Evolutionary conservation across 2,888 invertebrate species (phyloP), one percentile per base, ranked within the genome.

Genomic region (Linyphia triangularis): DNA sequence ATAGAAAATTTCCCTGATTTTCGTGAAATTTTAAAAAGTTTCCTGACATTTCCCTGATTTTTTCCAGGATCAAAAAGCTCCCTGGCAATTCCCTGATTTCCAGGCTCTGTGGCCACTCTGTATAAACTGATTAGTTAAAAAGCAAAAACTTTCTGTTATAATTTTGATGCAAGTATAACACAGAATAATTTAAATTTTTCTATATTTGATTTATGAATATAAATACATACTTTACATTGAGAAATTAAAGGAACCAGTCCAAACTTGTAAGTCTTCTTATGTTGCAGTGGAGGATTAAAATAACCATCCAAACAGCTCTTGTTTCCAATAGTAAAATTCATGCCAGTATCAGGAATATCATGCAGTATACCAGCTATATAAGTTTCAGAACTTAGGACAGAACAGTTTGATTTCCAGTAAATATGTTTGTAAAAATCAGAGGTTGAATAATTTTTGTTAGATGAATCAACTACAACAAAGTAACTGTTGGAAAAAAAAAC

Each of bases 401-500:
- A n/a, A 63, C 40, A 77, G 13, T 28, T 43, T 24, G 40, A 19
- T 24, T 19, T 40, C 6, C 16, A 13, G 26, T 63, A n/a, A 24
- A 77, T 63, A 6, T 40, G 5, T 7, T 37, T 0, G 5, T 24
- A 30, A n/a, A 75, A 22, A 59, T 59, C 30, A 4, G 16, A 33
- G 26, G 19, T 19, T 40, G 43, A 10, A 59, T 75, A 10, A 59
- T 57, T 33, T 13, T 22, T 59, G 28, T 33, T 33, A 9, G 57
- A 13, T 59, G 10, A 19, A 33, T 63, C 63, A 10, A 77, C 63
- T 37, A 77, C 37, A 26, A 77, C 37, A 28, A 63, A 77, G 63
- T 61, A 77, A 16, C 24, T 37, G 4, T 63, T 77, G 51, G 26
- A 77, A 77, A 77, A 75, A 10, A 75, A 77, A 63, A 77, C 16